phyloP scores from a whole-genome alignment of 1,140 invertebrate genomes.

The Schlechtendalia chinensis region DNA sequence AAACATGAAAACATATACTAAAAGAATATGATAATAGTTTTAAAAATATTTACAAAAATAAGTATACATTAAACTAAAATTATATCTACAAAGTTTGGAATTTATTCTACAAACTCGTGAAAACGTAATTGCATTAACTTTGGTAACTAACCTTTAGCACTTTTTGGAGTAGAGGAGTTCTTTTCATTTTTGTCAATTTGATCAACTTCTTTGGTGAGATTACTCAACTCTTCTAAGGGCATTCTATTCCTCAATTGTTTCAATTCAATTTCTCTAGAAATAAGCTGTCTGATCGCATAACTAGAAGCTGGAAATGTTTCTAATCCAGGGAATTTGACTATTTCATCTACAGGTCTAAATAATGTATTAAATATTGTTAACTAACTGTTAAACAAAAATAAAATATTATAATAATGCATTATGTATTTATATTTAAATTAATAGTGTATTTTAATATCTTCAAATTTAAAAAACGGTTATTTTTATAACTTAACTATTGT shows the following conservation, averaged over 20 bases:
- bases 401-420: too few species aligned
- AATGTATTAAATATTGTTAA: background rate
- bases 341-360: constrained; percentile 58
- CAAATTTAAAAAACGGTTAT: too few species aligned
- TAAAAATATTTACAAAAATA: too few species aligned
- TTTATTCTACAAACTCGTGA: too few species aligned
- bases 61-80: too few species aligned
- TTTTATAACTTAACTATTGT: too few species aligned
- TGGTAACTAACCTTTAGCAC: constrained; percentile 53
- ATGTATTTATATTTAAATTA: too few species aligned
- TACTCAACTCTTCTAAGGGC: background rate
- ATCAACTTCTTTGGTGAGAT: constrained; percentile 48
- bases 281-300: constrained; percentile 65
- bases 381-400: too few species aligned
- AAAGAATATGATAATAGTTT: too few species aligned
- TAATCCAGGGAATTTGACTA: constrained; percentile 55
- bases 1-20: too few species aligned
- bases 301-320: constrained; percentile 53
- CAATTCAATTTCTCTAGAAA: constrained; percentile 73
- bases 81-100: too few species aligned
- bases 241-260: constrained; percentile 65
- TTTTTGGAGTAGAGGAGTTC: constrained; percentile 55
- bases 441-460: too few species aligned
- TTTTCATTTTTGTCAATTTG: constrained; percentile 51
- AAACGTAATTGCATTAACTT: background rate